Evolutionary conservation across 2,797 vertebrate species (phyloP), one percentile per base, ranked within the genome.

Genomic region (Synaphobranchus kaupii): DNA sequence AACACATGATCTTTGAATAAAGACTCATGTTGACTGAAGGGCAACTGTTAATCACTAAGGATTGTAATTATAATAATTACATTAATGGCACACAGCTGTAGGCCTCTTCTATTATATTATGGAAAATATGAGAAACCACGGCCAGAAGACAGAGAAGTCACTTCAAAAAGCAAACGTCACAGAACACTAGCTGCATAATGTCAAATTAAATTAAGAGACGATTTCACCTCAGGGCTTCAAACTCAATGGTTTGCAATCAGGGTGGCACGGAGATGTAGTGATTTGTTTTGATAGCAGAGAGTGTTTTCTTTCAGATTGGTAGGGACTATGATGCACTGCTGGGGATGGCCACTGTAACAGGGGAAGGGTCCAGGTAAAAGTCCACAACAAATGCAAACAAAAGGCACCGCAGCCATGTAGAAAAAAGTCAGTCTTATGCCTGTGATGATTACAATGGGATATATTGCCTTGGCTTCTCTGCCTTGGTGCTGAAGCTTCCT

Each of bases 81-180:
- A 73, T n/a, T 91, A 90, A 91, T 91, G 90, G 90, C 90, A 87
- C 89, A 91, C 91, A 92, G 92, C 91, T 92, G 91, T 80, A 66
- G 86, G 90, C 88, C 86, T 92, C 86, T 88, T 82, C 80, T 84
- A 50, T 88, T 87, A 86, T 50, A 71, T 84, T 39, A 88, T 71
- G 88, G 86, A 86, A 71, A 87, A 90, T 76, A 80, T 60, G 39
- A 60, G 54, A 89, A 83, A 84, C 73, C 80, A 52, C 34, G n/a
- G 76, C 39, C 86, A 56, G 85, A 17, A 48, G 78, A 50, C 17
- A 86, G 58, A 63, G 17, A 54, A 84, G 39, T 63, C 58, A 80
- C 83, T 73, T 85, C 60, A 44, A 47, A 82, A 86, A 63, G 47
- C 15, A 50, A n/a, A 63, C 39, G 68, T 76, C 84, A 58, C 54